Evolutionary conservation across 92 coral and sea anemone species (phyloP).

Genomic region (Montipora capitata): DNA sequence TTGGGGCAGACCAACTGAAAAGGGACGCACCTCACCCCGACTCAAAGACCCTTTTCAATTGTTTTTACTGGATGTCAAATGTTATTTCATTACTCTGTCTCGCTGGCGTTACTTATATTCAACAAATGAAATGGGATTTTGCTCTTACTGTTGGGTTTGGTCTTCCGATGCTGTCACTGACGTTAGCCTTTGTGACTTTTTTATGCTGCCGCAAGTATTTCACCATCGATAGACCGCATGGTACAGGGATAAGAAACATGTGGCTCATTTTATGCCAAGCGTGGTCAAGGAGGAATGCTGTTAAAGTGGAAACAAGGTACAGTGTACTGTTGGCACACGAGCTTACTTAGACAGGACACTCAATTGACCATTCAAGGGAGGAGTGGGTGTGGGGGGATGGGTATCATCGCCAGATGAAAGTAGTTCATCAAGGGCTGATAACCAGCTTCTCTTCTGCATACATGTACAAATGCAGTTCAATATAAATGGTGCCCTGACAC

Average conservation of each 20-base stretch:
- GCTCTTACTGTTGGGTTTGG: conserved; percentile 91
- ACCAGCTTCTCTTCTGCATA: too few species aligned
- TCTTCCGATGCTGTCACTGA: conserved; percentile 80
- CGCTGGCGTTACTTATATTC: conserved; percentile 83
- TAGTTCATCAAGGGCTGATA: too few species aligned
- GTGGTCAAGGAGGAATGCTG: conserved; percentile 82
- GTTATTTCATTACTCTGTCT: conserved; percentile 81
- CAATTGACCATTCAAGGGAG: too few species aligned
- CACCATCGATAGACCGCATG: conserved; percentile 75
- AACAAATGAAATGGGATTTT: conserved; percentile 83
- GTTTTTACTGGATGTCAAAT: conserved; percentile 92
- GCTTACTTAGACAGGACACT: too few species aligned
- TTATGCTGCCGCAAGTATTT: conserved; percentile 81
- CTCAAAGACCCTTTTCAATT: conserved; percentile 83
- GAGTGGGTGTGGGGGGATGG: too few species aligned
- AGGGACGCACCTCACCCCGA: conserved; percentile 74
- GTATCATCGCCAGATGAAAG: too few species aligned
- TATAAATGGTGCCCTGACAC: too few species aligned
- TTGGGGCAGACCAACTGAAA: conserved; percentile 94
- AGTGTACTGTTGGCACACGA: neutral
- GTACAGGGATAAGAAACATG: conserved; percentile 90
- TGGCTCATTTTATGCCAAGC: conserved; percentile 84
- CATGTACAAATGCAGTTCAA: too few species aligned
- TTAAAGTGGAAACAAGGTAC: conserved; percentile 49
- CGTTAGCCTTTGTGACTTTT: conserved; percentile 80